Conservation (phyloP, 2,113 vertebrate species). For the Alces alces region DNA sequence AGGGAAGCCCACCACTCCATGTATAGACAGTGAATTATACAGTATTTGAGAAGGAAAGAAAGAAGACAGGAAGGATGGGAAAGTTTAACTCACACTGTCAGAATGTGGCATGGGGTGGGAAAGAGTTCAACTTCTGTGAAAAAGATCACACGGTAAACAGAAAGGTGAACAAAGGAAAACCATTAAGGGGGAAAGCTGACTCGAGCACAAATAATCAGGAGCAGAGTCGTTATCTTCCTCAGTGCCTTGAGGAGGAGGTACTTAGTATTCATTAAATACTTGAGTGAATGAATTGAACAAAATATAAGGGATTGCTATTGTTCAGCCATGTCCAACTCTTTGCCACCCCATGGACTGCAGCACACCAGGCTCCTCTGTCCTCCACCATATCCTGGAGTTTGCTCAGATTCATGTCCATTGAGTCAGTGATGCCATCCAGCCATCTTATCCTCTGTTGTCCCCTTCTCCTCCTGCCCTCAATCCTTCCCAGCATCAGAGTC, state of each 20-base stretch:
- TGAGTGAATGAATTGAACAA: background rate
- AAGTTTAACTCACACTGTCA: background rate
- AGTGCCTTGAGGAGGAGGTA: background rate
- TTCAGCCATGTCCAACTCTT: background rate
- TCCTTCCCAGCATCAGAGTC: background rate
- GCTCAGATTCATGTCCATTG: background rate
- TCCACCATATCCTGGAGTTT: background rate
- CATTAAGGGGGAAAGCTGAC: background rate
- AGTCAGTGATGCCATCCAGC: background rate
- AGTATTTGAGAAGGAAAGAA: background rate
- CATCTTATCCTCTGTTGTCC: background rate
- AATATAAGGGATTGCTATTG: background rate
- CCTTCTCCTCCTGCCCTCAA: background rate
- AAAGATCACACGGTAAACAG: background rate
- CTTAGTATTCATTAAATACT: background rate
- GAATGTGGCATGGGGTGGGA: background rate
- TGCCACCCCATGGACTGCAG: background rate
- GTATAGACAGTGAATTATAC: background rate
- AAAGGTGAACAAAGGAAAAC: background rate
- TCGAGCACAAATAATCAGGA: background rate
- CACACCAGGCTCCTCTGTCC: background rate
- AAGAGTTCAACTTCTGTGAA: background rate
- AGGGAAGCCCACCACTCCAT: background rate
- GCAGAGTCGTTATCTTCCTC: background rate
- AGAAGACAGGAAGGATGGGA: background rate